Evolutionary conservation across 2,797 vertebrate genomes (phyloP).

Genomic region (Crenuchus spilurus): DNA sequence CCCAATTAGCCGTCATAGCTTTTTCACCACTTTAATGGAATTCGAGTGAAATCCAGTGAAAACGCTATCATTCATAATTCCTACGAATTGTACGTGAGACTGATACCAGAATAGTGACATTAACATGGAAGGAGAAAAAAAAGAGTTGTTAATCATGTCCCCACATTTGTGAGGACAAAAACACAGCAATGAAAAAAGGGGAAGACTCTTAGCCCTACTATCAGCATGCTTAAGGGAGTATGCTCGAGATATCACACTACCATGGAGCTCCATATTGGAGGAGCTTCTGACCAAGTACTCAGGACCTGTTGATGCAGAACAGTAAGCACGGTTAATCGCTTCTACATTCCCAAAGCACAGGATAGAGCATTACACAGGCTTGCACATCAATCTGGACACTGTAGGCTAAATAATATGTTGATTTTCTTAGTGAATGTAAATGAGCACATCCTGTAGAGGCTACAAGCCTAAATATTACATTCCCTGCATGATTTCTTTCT

Average conservation of each 20-base stretch:
- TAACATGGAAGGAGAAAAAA: not conserved
- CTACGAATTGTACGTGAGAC: slow-evolving; percentile 17
- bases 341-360: slow-evolving; percentile 12
- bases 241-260: slow-evolving; percentile 54
- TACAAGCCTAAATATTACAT: too few species aligned
- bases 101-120: not conserved
- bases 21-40: not conserved
- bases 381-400: too few species aligned
- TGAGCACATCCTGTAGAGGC: too few species aligned
- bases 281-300: slow-evolving; percentile 58
- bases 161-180: not conserved
- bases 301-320: slow-evolving; percentile 61
- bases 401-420: too few species aligned
- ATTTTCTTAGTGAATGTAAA: too few species aligned
- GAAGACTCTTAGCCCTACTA: not conserved
- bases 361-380: too few species aligned
- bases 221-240: slow-evolving; percentile 37
- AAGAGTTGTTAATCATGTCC: not conserved
- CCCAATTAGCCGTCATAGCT: not conserved
- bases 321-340: slow-evolving; percentile 35
- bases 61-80: not conserved
- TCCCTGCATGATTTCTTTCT: too few species aligned
- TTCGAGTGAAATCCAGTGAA: not conserved
- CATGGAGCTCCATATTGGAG: slow-evolving; percentile 61
- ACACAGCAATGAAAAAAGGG: slow-evolving; percentile 9